phyloP scores from a whole-genome alignment of 2,797 vertebrate species.

The Argentina silus region DNA sequence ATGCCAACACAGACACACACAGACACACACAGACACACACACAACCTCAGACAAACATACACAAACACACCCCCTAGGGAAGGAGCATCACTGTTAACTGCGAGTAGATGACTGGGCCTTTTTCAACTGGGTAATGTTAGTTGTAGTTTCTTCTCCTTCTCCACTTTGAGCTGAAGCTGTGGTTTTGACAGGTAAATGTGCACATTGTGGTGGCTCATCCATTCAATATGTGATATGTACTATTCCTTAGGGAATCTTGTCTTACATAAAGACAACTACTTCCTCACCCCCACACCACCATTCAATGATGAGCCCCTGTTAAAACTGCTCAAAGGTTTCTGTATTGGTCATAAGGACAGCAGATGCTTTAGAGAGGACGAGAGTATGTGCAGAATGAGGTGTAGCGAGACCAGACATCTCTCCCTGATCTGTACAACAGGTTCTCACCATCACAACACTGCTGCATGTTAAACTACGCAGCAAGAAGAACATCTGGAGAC shows the following conservation, averaged over 20 bases:
- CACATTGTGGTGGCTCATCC: too few species aligned
- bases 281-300: too few species aligned
- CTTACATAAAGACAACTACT: too few species aligned
- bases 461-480: not conserved
- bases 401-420: not conserved
- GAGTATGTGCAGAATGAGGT: not conserved
- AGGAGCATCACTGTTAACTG: not conserved
- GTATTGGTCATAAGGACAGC: too few species aligned
- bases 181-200: too few species aligned
- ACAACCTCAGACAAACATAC: not conserved
- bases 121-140: not conserved
- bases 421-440: not conserved
- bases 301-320: too few species aligned
- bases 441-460: not conserved
- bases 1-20: not conserved
- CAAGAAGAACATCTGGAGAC: not conserved
- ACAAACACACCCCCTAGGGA: not conserved
- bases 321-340: too few species aligned
- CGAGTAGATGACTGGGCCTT: not conserved
- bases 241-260: too few species aligned
- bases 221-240: too few species aligned
- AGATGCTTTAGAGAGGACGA: too few species aligned
- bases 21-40: not conserved
- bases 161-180: not conserved
- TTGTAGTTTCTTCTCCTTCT: not conserved